A percentile compares a stretch with the other conserved stretches of the same genome.
These are phyloP conservation scores for Caenorhabditis tropicalis DNA, from an alignment of 1,140 invertebrate genomes.

Conservation along the genomic window DNA sequence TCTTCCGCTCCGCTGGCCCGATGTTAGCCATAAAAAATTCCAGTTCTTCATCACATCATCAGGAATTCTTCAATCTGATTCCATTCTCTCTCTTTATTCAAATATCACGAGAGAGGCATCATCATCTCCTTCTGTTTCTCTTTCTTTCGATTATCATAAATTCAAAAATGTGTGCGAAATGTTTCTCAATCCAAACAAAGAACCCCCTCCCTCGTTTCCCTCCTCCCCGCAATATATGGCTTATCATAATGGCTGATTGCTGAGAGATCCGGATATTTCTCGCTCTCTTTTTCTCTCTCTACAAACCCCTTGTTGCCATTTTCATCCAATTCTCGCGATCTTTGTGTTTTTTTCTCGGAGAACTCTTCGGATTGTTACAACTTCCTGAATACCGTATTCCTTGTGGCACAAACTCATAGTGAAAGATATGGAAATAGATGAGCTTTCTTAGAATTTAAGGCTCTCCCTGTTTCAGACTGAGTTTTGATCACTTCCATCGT, in stretches of 20 bases:
- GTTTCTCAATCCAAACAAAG: slow-evolving; percentile 38
- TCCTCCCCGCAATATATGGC: background rate
- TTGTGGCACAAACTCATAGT: too few relatives aligned
- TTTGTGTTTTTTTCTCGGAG: too few relatives aligned
- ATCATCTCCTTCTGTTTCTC: background rate
- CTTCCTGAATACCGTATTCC: background rate
- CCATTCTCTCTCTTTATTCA: background rate
- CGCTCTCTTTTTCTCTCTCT: background rate
- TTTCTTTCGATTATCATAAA: slow-evolving; percentile 37
- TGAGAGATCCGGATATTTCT: slow-evolving; percentile 16
- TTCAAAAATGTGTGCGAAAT: slow-evolving; percentile 34
- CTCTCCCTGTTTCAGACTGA: background rate
- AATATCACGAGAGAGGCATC: slow-evolving; percentile 3
- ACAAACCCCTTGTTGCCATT: background rate
- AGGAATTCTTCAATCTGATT: background rate
- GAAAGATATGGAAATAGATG: too few relatives aligned
- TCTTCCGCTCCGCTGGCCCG: slow-evolving; percentile 13
- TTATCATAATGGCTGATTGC: slow-evolving; percentile 25
- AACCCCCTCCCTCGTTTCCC: background rate
- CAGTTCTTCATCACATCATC: slow-evolving; percentile 19
- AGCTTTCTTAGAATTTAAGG: background rate
- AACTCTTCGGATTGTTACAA: background rate
- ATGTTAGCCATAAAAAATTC: slow-evolving; percentile 41
- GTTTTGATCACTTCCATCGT: background rate
- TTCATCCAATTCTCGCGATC: background rate